phyloP scores from a whole-genome alignment of 2,888 invertebrate species.

The Punctoribates punctum region DNA sequence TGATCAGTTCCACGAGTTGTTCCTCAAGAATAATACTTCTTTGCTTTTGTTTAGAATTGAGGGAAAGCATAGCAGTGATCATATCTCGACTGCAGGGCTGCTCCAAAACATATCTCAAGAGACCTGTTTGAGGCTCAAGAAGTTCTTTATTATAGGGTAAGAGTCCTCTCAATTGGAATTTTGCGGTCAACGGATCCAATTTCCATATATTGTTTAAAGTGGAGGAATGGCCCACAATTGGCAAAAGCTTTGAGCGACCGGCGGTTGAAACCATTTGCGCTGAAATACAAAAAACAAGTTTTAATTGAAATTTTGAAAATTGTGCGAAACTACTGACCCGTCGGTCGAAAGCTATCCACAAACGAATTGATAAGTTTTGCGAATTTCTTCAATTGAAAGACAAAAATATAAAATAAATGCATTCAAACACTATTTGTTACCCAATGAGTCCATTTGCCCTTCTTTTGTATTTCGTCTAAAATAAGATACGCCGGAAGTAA shows the following conservation, averaged over 20 bases:
- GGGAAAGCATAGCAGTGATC: slow-evolving; percentile 88
- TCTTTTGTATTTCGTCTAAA: slow-evolving; percentile 89
- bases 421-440: slow-evolving; percentile 55
- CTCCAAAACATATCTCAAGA: slow-evolving; percentile 82
- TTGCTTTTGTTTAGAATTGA: slow-evolving; percentile 67
- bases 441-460: slow-evolving; percentile 85
- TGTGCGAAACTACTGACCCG: slow-evolving; percentile 51
- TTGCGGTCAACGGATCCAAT: slow-evolving; percentile 75
- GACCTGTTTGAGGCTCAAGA: slow-evolving; percentile 78
- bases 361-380: slow-evolving; percentile 79
- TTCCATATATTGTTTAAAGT: slow-evolving; percentile 89
- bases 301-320: neutral
- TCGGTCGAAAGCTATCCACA: slow-evolving; percentile 85
- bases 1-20: slow-evolving; percentile 82
- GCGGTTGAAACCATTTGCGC: slow-evolving; percentile 95
- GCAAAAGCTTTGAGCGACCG: slow-evolving; percentile 77
- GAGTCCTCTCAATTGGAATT: slow-evolving; percentile 67
- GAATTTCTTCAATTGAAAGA: slow-evolving; percentile 62
- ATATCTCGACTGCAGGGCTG: slow-evolving; percentile 94
- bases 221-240: slow-evolving; percentile 88
- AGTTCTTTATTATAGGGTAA: slow-evolving; percentile 85
- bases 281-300: neutral
- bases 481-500: slow-evolving; percentile 90
- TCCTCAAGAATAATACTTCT: slow-evolving; percentile 85
- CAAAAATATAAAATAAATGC: neutral